Base-by-base conservation (phyloP, 2,888 invertebrate species). In the Hermaeophaga mercurialis region DNA sequence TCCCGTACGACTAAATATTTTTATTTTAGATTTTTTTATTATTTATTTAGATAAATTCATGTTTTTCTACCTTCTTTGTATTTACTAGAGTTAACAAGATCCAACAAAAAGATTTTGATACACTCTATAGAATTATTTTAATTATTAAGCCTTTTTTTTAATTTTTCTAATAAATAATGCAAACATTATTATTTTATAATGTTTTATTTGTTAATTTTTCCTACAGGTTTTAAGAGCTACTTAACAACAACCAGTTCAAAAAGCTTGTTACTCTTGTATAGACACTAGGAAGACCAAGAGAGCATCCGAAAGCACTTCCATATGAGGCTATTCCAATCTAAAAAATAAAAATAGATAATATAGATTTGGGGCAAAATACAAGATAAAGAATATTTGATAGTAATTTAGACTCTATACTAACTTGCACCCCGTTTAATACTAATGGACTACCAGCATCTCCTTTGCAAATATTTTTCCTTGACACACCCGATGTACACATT, bases 251-350 rank as follows among this genome's bases (percentile, higher is more conserved):
- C 68, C 68, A 68, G 39, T 47, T 46, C 11, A 66, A 58, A 46
- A 58, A 69, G 33, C 59, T 58, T 9, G 76, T 73, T 14, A 76
- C 66, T 48, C 78, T 69, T 9, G 78, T 77, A 67, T 71, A 77
- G n/a, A 73, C 79, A 45, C 73, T 72, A 36, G 78, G 79, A 69
- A 72, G 74, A 18, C 78, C 77, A 48, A 69, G 59, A 53, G 72
- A 71, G 64, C 80, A 80, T 5, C 79, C 79, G 38, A 74, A 71
- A 36, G 65, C 63, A 53, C 68, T 66, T 9, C 73, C 74, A 59
- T 72, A 75, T 3, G 74, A 75, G n/a, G 69, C 73, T 41, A 75
- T 65, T 18, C 75, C 75, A 48, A 70, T 62, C 69, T 71, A 56
- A 46, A 66, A 22, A 31, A 41, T 41, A 6, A 43, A 9, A 18